These are phyloP conservation scores for Noctuana brunneofusca DNA, from an alignment of 2,888 invertebrate species.

Conservation along the genomic window DNA sequence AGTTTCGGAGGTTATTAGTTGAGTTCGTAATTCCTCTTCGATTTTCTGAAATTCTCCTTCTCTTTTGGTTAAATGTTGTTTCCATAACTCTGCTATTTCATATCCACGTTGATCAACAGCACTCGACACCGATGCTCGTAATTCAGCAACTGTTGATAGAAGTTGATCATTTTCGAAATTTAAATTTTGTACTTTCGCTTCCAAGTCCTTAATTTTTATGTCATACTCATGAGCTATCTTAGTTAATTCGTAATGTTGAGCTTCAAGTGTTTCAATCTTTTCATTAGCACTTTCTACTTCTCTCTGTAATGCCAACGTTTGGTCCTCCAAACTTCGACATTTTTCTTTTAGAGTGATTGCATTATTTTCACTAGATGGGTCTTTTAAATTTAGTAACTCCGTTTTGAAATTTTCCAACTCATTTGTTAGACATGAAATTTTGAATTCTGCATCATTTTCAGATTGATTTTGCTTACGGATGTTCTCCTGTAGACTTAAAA, in stretches of 20 bases:
- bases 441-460: conserved; percentile 44
- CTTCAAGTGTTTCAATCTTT: conserved; percentile 60
- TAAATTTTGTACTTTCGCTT: conserved; percentile 60
- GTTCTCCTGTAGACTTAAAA: conserved; percentile 47
- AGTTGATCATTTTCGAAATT: conserved; percentile 73
- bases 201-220: conserved; percentile 58
- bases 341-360: conserved; percentile 54
- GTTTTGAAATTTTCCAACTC: conserved; percentile 50
- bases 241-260: conserved; percentile 50
- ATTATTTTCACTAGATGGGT: conserved; percentile 38
- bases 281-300: conserved; percentile 64
- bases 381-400: conserved; percentile 25
- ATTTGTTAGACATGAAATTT: conserved; percentile 45
- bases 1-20: conserved; percentile 76
- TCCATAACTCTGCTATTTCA: conserved; percentile 88
- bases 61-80: conserved; percentile 85
- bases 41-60: conserved; percentile 83
- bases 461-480: conserved; percentile 52
- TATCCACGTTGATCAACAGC: conserved; percentile 86
- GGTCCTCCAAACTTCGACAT: conserved; percentile 51
- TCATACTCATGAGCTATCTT: conserved; percentile 48
- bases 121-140: conserved; percentile 72
- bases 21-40: conserved; percentile 76
- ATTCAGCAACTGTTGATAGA: conserved; percentile 71
- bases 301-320: conserved; percentile 38